These are phyloP conservation scores for Nephrotoma flavescens DNA, from an alignment of 2,888 invertebrate species.

Conservation along the genomic window DNA sequence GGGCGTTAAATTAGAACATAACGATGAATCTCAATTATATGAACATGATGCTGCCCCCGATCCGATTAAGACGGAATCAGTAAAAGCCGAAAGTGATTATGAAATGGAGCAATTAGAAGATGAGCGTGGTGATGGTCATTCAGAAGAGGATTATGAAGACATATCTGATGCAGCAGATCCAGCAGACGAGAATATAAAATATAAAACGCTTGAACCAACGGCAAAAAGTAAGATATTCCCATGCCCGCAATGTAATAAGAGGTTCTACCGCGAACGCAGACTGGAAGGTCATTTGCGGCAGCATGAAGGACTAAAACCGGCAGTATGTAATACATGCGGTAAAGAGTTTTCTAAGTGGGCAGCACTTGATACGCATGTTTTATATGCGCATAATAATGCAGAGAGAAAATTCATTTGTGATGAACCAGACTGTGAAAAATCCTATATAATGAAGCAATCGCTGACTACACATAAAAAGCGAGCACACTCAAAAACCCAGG, in stretches of 20 bases:
- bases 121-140: background rate
- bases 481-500: background rate
- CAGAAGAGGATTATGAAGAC: background rate
- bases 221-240: background rate
- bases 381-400: background rate
- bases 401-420: constrained; percentile 5
- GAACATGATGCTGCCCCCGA: background rate
- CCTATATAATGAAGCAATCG: constrained; percentile 9
- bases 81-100: background rate
- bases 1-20: background rate
- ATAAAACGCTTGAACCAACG: background rate
- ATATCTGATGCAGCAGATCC: background rate
- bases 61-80: background rate
- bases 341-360: constrained; percentile 6
- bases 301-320: constrained; percentile 11
- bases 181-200: background rate
- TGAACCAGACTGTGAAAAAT: constrained; percentile 9
- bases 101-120: background rate
- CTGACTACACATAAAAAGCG: constrained; percentile 7
- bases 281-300: constrained; percentile 11
- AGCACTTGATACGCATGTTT: constrained; percentile 4
- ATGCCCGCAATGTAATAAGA: constrained; percentile 9
- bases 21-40: background rate
- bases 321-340: constrained; percentile 2
- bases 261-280: constrained; percentile 8